Evolutionary conservation across 2,113 vertebrate species (phyloP).

Genomic region (Ictalurus punctatus): DNA sequence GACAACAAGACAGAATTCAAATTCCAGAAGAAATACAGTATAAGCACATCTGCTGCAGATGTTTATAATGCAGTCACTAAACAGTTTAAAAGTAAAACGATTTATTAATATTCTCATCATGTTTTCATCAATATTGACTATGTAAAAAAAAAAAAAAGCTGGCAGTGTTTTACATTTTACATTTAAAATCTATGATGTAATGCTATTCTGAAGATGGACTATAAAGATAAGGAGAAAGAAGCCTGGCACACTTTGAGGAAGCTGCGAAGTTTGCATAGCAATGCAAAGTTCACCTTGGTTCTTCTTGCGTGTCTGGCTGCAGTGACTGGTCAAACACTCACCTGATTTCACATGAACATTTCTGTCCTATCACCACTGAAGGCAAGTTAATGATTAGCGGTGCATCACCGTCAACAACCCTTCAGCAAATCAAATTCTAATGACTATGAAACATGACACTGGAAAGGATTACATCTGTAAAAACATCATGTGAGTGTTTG

Average conservation of each 20-base stretch:
- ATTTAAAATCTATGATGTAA: not conserved
- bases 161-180: not conserved
- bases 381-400: slow-evolving; percentile 40
- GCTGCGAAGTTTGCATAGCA: slow-evolving; percentile 52
- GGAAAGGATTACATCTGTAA: not conserved
- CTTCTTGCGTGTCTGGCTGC: slow-evolving; percentile 60
- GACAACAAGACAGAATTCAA: slow-evolving; percentile 51
- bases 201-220: not conserved
- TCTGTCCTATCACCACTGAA: slow-evolving; percentile 62
- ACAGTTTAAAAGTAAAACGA: not conserved
- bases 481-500: not conserved
- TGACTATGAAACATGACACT: not conserved
- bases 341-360: slow-evolving; percentile 70
- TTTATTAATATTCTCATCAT: not conserved
- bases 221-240: slow-evolving; percentile 4
- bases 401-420: not conserved
- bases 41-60: not conserved
- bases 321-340: slow-evolving; percentile 64
- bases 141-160: not conserved
- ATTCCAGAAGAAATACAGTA: slow-evolving; percentile 40
- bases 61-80: not conserved
- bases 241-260: not conserved
- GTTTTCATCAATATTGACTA: not conserved
- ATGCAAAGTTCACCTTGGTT: slow-evolving; percentile 66
- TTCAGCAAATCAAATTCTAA: not conserved